phyloP scores from a whole-genome alignment of 2,888 invertebrate genomes.

The Cosmia trapezina region DNA sequence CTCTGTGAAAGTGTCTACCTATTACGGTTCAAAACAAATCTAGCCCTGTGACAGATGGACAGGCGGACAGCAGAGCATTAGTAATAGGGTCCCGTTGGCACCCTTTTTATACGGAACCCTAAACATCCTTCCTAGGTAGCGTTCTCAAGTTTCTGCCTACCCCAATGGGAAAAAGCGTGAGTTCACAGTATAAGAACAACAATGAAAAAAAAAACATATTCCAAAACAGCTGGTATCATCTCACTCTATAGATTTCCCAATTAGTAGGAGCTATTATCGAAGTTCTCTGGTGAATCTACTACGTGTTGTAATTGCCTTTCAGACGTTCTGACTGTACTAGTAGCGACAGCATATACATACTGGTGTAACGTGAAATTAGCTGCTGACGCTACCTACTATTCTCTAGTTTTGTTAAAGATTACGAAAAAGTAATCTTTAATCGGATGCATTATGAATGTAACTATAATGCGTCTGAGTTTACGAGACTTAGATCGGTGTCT shows the following conservation, averaged over 20 bases:
- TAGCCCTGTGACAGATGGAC: background rate
- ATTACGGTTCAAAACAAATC: background rate
- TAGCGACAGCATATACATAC: constrained; percentile 26
- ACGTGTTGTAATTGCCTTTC: constrained; percentile 79
- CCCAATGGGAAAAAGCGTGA: background rate
- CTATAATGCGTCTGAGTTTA: background rate
- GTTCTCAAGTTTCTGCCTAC: background rate
- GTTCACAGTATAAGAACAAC: background rate
- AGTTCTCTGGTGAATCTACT: constrained; percentile 66
- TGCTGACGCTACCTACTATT: constrained; percentile 4
- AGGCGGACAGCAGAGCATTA: background rate
- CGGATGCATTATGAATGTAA: background rate
- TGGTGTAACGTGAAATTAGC: constrained; percentile 11
- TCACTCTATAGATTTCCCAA: constrained; percentile 67
- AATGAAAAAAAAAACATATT: background rate
- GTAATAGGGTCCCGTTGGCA: background rate
- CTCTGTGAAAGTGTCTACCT: background rate
- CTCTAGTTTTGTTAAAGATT: background rate
- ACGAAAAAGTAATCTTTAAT: background rate
- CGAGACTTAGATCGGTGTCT: background rate
- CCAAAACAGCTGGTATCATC: constrained; percentile 39
- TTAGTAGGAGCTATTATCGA: constrained; percentile 65
- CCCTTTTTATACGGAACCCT: background rate
- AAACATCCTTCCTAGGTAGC: too few relatives aligned
- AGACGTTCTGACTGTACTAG: constrained; percentile 66